phyloP scores from a whole-genome alignment of 2,113 vertebrate genomes.

The Dromiciops gliroides region DNA sequence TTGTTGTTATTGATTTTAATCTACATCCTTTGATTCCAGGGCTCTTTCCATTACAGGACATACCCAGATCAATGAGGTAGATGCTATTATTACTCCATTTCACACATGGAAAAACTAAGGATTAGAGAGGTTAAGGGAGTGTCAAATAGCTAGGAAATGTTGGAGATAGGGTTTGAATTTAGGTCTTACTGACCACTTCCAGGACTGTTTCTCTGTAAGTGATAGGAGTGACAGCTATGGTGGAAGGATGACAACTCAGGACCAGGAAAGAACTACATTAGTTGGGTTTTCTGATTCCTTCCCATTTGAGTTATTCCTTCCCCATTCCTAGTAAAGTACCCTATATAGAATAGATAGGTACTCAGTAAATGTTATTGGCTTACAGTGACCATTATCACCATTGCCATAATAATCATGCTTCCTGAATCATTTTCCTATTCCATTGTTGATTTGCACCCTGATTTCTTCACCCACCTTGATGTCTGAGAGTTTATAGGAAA shows the following conservation, averaged over 20 bases:
- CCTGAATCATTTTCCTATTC: not conserved
- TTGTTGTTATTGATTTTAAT: not conserved
- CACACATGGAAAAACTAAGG: not conserved
- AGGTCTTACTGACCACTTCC: not conserved
- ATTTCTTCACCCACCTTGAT: not conserved
- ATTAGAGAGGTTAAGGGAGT: not conserved
- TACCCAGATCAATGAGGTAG: not conserved
- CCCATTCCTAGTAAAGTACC: not conserved
- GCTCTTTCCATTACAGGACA: not conserved
- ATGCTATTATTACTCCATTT: not conserved
- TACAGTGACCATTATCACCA: accelerated
- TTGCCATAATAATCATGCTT: accelerated
- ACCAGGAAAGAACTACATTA: not conserved
- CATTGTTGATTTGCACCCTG: not conserved
- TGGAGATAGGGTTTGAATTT: not conserved
- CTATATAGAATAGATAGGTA: not conserved
- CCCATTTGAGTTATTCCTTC: not conserved
- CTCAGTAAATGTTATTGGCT: not conserved
- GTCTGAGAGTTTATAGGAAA: not conserved
- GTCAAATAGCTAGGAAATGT: not conserved
- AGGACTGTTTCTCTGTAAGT: not conserved
- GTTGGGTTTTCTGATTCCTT: not conserved
- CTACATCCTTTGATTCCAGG: not conserved
- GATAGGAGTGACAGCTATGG: not conserved
- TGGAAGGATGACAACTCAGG: not conserved